Base-by-base conservation (phyloP, 1,140 invertebrate species). In the Drosophila ercepeae region DNA sequence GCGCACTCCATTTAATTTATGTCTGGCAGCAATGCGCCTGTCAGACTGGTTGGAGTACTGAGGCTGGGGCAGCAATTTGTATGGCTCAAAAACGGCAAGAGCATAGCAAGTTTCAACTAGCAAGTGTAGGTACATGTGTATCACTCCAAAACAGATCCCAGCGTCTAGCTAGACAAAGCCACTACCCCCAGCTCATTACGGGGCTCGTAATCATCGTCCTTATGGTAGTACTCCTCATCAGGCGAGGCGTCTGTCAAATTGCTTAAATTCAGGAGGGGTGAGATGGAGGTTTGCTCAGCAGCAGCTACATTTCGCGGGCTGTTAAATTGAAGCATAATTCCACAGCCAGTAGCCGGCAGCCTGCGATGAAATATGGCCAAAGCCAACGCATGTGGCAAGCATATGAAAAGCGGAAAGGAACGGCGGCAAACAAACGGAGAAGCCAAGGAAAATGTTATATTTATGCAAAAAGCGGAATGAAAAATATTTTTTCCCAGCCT, bases 381-480 rank as follows among this genome's bases (percentile, higher is more conserved):
- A 72, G 63, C 18, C 72, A 88, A 65, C 63, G 82, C 73, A 61
- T 84, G 76, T 84, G 76, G 81, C 82, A 81, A 74, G 72, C 81
- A 84, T 86, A 79, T 84, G 81, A 78, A 86, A 86, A 75, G 68
- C 61, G 58, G 55, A 67, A 44, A 50, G 54, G 36, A 67, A 44
- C 53, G 54, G 36, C 53, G 51, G 32, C 42, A 50, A 25, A 49
- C 59, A 39, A 54, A 48, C 32, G 29, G 29, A 32, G 34, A 41
- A 44, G 58, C 18, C 42, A 59, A 59, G 68, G 50, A 63, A 88
- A 86, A 88, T 88, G 73, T 78, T 86, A 73, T 88, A 82, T 86
- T 86, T 82, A 88, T 86, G 82, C 82, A 86, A 88, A 86, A 75
- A 82, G 73, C 73, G 59, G 59, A 88, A 88, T 86, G 76, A 88